Evolutionary conservation across 2,113 vertebrate species (phyloP).

Genomic region (Dolichotis patagonum): DNA sequence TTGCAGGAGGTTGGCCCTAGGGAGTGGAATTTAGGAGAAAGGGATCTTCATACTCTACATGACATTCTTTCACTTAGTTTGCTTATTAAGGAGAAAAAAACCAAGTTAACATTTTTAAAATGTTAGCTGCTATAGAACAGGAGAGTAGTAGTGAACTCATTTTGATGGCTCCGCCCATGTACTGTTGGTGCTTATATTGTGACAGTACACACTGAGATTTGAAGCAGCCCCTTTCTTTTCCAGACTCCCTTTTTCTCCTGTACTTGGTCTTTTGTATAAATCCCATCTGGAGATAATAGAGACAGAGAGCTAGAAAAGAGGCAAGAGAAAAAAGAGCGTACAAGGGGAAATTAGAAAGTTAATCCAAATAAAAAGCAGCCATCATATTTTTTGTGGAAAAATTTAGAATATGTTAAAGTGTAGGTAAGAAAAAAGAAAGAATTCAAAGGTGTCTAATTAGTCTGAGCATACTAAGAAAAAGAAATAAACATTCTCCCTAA

Average conservation of each 20-base stretch:
- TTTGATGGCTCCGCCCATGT: not conserved
- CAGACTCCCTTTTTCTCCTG: not conserved
- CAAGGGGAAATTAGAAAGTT: not conserved
- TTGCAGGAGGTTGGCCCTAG: not conserved
- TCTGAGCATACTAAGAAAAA: not conserved
- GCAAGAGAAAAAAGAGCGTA: not conserved
- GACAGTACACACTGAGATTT: not conserved
- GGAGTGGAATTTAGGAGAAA: not conserved
- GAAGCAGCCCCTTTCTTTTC: not conserved
- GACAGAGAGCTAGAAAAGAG: not conserved
- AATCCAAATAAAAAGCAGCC: not conserved
- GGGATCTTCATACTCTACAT: not conserved
- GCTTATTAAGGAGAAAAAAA: not conserved
- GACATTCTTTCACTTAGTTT: not conserved
- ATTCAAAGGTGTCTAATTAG: not conserved
- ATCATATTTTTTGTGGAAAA: slow-evolving; percentile 4
- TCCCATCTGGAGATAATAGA: too few species aligned
- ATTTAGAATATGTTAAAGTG: not conserved
- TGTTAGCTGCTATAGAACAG: not conserved
- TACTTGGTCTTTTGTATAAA: not conserved
- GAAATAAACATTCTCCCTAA: not conserved
- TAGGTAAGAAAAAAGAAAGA: not conserved
- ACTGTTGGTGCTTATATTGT: not conserved
- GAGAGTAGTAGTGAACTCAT: not conserved
- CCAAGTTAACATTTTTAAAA: not conserved